phyloP scores from a whole-genome alignment of 2,888 invertebrate species.

The Cryptus armator region DNA sequence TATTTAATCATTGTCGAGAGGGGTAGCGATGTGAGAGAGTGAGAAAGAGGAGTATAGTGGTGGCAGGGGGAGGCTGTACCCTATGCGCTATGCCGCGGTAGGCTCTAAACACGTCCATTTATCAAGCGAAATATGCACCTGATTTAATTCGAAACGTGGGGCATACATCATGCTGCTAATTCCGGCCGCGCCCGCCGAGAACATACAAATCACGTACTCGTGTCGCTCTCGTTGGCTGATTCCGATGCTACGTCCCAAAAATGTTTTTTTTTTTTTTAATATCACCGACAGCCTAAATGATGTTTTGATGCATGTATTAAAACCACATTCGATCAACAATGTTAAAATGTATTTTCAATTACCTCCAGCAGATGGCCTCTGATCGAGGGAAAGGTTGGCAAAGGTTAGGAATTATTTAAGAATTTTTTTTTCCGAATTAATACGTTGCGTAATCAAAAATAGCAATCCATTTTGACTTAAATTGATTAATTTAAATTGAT shows the following conservation, averaged over 20 bases:
- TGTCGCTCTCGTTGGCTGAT: slow-evolving; percentile 47
- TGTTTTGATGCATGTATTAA: too few relatives aligned
- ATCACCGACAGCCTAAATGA: slow-evolving; percentile 11
- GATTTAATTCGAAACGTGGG: slow-evolving; percentile 78
- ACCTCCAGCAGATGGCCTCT: neutral
- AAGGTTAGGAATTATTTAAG: too few relatives aligned
- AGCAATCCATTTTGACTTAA: too few relatives aligned
- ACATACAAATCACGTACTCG: slow-evolving; percentile 70
- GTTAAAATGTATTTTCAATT: neutral
- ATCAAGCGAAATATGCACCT: slow-evolving; percentile 75
- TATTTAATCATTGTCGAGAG: slow-evolving; percentile 65
- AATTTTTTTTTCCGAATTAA: too few relatives aligned
- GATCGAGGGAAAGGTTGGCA: too few relatives aligned
- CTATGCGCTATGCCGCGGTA: slow-evolving; percentile 64
- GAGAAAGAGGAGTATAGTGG: neutral
- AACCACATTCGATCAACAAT: slow-evolving; percentile 21
- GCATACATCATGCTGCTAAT: slow-evolving; percentile 77
- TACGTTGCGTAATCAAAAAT: too few relatives aligned
- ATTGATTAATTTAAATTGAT: too few relatives aligned
- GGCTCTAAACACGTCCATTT: slow-evolving; percentile 73
- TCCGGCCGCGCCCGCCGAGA: slow-evolving; percentile 63
- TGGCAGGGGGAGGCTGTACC: slow-evolving; percentile 26
- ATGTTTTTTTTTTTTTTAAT: slow-evolving; percentile 57
- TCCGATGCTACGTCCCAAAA: slow-evolving; percentile 43
- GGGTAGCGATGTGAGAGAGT: slow-evolving; percentile 1